phyloP scores from a whole-genome alignment of 30 jellyfish, hydroid and myxozoan genomes.

The Cassiopea xamachana region DNA sequence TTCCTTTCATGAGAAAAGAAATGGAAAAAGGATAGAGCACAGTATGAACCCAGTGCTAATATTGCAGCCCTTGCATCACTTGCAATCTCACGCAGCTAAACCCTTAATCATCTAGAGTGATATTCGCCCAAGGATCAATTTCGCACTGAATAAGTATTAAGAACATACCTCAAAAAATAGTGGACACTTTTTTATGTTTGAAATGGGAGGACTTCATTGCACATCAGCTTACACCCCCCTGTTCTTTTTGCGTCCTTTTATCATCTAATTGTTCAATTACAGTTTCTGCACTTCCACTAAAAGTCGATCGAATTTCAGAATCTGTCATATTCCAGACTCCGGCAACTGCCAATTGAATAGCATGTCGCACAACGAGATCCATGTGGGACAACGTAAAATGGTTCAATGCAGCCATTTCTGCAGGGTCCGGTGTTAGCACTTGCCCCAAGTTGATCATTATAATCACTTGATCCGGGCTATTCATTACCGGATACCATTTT shows the following conservation, averaged over 20 bases:
- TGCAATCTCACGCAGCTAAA: too few relatives aligned
- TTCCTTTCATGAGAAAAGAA: conserved; percentile 56
- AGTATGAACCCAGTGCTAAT: too few relatives aligned
- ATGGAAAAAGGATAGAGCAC: conserved; percentile 17
- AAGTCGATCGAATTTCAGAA: conserved; percentile 49
- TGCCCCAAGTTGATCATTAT: conserved; percentile 36
- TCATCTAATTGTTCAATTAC: conserved; percentile 38
- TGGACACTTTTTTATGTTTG: too few relatives aligned
- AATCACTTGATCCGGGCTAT: conserved; percentile 41
- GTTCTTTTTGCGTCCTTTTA: conserved; percentile 25
- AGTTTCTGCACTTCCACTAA: conserved; percentile 5
- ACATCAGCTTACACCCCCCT: conserved; percentile 32
- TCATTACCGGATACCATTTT: conserved; percentile 49
- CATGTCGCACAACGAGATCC: conserved; percentile 64
- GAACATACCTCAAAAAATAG: too few relatives aligned
- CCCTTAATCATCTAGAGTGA: too few relatives aligned
- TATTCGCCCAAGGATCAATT: too few relatives aligned
- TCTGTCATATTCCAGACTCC: conserved; percentile 60
- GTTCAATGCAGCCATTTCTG: conserved; percentile 35
- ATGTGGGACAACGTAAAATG: conserved; percentile 42
- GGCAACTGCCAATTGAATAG: conserved; percentile 37
- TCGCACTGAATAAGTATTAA: too few relatives aligned
- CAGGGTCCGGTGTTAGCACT: conserved; percentile 55
- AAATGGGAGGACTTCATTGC: conserved; percentile 5
- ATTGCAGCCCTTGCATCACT: too few relatives aligned